A percentile compares a stretch with the other conserved stretches of the same genome.
Evolutionary conservation across 1,140 invertebrate genomes (phyloP).

Genomic region (Gonioctena quinquepunctata): DNA sequence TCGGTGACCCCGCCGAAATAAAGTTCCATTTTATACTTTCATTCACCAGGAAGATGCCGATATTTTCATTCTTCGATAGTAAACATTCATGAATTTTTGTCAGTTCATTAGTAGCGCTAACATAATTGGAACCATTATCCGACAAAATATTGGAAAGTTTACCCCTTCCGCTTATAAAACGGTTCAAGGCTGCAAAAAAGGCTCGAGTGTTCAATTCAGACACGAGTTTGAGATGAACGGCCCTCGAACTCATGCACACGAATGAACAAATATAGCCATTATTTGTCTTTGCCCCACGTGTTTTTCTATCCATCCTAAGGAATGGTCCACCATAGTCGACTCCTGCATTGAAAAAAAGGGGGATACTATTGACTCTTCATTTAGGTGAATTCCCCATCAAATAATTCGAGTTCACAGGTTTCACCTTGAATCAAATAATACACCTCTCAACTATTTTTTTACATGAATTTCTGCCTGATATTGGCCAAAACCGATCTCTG

Average conservation of each 20-base stretch:
- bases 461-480: conserved; percentile 24
- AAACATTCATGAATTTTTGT: conserved; percentile 4
- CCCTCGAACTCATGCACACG: conserved; percentile 34
- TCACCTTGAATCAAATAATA: conserved; percentile 21
- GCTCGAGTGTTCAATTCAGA: conserved; percentile 33
- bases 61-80: no score
- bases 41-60: no score
- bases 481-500: conserved; percentile 30
- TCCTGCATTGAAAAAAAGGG: conserved; percentile 35
- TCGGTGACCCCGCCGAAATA: no score
- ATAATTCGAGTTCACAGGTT: conserved; percentile 17
- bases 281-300: conserved; percentile 17
- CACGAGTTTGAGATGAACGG: conserved; percentile 53
- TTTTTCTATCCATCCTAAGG: conserved; percentile 18
- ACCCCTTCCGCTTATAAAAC: conserved; percentile 38
- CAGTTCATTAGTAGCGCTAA: conserved; percentile 25
- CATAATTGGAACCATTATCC: conserved; percentile 40
- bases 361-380: conserved; percentile 12
- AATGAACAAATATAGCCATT: conserved; percentile 24
- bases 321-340: conserved; percentile 21
- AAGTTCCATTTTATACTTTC: no score
- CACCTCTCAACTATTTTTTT: conserved; percentile 9
- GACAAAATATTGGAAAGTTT: conserved; percentile 29
- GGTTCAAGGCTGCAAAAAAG: conserved; percentile 42
- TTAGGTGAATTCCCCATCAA: conserved; percentile 21